Conservation (phyloP, 1,140 invertebrate genomes). For the Bombus polaris region DNA sequence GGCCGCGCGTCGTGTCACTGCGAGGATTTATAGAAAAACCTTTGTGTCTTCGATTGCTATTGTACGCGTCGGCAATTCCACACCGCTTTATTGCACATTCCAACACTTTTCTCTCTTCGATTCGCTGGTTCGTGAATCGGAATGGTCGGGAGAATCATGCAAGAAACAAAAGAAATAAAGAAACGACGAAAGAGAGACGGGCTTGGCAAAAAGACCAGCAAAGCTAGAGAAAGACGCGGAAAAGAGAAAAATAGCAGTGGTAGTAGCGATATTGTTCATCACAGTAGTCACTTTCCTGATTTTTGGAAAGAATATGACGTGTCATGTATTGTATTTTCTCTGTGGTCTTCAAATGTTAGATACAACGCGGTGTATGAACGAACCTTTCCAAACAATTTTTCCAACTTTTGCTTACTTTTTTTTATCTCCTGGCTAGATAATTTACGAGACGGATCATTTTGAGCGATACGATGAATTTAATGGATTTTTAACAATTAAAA, state of each 20-base stretch:
- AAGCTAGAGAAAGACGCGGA: neutral
- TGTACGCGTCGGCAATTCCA: slow-evolving; percentile 37
- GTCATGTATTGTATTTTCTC: too few relatives aligned
- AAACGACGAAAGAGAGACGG: neutral
- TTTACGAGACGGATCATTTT: neutral
- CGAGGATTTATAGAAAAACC: slow-evolving; percentile 63
- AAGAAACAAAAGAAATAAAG: slow-evolving; percentile 28
- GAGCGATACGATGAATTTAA: neutral
- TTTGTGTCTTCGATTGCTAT: slow-evolving; percentile 54
- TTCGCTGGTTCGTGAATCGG: slow-evolving; percentile 33
- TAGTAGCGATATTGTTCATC: neutral
- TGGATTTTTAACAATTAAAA: neutral
- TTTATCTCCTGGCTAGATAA: neutral
- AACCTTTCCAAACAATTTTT: too few relatives aligned
- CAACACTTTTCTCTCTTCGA: slow-evolving; percentile 46
- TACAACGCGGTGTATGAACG: too few relatives aligned
- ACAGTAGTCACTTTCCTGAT: neutral
- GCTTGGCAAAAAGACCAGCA: neutral
- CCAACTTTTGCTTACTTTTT: neutral
- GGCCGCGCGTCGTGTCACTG: slow-evolving; percentile 52
- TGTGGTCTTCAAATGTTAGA: too few relatives aligned
- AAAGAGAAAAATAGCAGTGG: neutral
- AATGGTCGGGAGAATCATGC: neutral
- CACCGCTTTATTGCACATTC: slow-evolving; percentile 66
- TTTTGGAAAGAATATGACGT: neutral